Percentiles rank a stretch among this genome's conserved stretches.
phyloP scores from a whole-genome alignment of 2,888 invertebrate species.

The Aradus depressus region DNA sequence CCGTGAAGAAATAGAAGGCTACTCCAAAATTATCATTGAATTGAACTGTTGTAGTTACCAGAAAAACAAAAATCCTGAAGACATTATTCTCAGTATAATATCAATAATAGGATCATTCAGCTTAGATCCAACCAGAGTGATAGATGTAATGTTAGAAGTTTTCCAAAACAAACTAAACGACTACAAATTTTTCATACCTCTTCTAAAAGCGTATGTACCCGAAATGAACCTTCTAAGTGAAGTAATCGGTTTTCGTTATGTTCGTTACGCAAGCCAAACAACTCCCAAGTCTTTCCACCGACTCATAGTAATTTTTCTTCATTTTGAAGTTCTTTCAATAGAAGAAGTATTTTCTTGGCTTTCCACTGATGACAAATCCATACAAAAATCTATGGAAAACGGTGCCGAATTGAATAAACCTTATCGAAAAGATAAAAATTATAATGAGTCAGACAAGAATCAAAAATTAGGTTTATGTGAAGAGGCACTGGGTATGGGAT shows the following conservation, averaged over 20 bases:
- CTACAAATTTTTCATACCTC: conserved; percentile 70
- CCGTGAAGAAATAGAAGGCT: conserved; percentile 98
- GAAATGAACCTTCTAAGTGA: conserved; percentile 82
- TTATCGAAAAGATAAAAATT: conserved; percentile 15
- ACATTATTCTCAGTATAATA: conserved; percentile 69
- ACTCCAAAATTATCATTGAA: conserved; percentile 90
- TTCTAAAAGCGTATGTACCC: conserved; percentile 78
- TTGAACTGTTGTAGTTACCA: conserved; percentile 63
- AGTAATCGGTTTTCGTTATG: conserved; percentile 86
- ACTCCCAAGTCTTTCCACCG: conserved; percentile 78
- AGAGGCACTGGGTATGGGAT: conserved; percentile 74
- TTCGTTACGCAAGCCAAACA: conserved; percentile 48
- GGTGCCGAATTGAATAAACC: conserved; percentile 20
- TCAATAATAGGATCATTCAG: conserved; percentile 97
- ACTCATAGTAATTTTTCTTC: conserved; percentile 79
- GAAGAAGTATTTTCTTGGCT: conserved; percentile 87
- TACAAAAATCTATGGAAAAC: conserved; percentile 49
- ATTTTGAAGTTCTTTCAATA: conserved; percentile 72
- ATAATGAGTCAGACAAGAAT: conserved; percentile 38
- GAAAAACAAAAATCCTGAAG: conserved; percentile 9
- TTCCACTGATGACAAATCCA: conserved; percentile 70
- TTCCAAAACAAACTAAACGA: conserved; percentile 76
- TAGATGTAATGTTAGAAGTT: conserved; percentile 91
- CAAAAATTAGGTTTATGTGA: conserved; percentile 91
- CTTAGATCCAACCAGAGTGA: conserved; percentile 93